Base-by-base conservation (phyloP, 2,888 invertebrate genomes). In the Dryobotodes eremita region DNA sequence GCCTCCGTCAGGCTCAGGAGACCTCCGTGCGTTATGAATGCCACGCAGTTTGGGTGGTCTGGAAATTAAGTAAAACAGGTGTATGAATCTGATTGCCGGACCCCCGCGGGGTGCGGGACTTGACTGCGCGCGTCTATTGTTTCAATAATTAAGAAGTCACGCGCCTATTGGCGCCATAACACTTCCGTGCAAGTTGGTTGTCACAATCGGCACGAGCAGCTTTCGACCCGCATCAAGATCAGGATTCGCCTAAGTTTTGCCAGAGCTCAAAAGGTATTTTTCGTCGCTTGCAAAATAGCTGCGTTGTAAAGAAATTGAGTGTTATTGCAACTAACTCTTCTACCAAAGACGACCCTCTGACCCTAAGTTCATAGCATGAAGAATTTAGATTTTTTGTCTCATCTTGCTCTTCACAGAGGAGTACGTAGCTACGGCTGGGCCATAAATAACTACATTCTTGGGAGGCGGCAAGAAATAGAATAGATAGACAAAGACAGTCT, bases 31-130 rank as follows among this genome's bases (percentile, higher is more conserved):
- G 97, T 95, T 71, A 94, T 90, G 75, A 94, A 92, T 1, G 97
- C 95, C 75, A 97, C 97, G 59, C 97, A 97, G 77, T 97, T 97
- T 0, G 97, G 97, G 89, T 98, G 97, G 86, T 97, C 98, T 98
- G 89, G 8, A 83, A 86, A n/a, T 50, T 31, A n/a, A 17, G 46
- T 31, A 31, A n/a, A 20, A 64, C 26, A 26, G 20, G 1, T 20
- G 11, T 26, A 66, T 23, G 13, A 36, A 48, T 4, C 7, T 13
- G 68, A 7, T 66, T 55, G 11, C 36, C 7, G 11, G 6, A 7
- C 57, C 20, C 13, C 7, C 26, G 13, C 20, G 13, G 13, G 26
- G 26, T 13, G 26, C 26, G 7, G 20, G 7, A 20, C 20, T 20
- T n/a, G 17, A 46, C 42, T 42, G n/a, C 42, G 26, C 7, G 11